phyloP scores from a whole-genome alignment of 2,888 invertebrate genomes.

The Eupithecia inturbata region DNA sequence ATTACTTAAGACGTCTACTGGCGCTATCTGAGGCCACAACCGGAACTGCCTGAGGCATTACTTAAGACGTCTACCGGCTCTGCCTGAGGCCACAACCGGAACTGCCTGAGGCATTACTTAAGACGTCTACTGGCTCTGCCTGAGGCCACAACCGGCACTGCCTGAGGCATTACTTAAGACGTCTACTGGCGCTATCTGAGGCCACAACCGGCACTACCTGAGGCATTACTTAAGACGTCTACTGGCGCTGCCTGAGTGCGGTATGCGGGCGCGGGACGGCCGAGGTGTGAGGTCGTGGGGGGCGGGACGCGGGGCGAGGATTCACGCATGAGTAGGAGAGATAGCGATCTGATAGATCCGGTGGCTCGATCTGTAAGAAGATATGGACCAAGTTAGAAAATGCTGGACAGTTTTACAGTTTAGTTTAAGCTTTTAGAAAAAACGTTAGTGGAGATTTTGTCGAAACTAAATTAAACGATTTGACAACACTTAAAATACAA shows the following conservation, averaged over 20 bases:
- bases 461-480: no score
- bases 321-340: conserved; percentile 62
- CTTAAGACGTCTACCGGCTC: background rate
- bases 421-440: no score
- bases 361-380: conserved; percentile 65
- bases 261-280: conserved; percentile 78
- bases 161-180: background rate
- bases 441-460: no score
- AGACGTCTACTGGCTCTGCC: conserved; percentile 51
- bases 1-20: background rate
- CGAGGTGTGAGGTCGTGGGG: conserved; percentile 68
- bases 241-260: conserved; percentile 72
- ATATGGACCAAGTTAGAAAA: background rate
- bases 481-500: no score
- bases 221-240: conserved; percentile 21
- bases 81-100: background rate
- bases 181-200: background rate
- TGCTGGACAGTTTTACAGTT: no score
- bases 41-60: background rate
- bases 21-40: background rate
- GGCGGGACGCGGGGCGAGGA: conserved; percentile 55
- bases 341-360: conserved; percentile 71
- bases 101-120: background rate
- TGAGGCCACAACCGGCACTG: conserved; percentile 38
- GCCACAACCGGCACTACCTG: background rate